A percentile compares a stretch with the other conserved stretches of the same genome.
phyloP scores from a whole-genome alignment of 2,113 vertebrate species.

The Stegastes partitus region DNA sequence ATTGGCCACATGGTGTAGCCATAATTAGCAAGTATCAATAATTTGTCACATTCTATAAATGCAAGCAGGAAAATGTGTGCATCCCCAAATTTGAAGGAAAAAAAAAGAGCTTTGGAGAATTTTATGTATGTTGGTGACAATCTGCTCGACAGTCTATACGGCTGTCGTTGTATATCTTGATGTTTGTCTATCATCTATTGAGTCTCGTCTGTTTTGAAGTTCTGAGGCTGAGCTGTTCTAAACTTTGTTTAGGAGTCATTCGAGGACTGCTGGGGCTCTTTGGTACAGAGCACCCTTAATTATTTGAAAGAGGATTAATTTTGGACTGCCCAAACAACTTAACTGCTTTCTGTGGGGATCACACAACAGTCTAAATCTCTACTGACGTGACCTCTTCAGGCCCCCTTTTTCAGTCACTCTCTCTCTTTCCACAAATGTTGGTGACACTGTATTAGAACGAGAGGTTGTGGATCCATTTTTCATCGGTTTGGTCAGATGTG shows the following conservation, averaged over 20 bases:
- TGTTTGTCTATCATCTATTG: not conserved
- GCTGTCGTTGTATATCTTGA: not conserved
- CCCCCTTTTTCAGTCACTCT: not conserved
- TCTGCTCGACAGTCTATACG: not conserved
- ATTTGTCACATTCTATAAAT: too few relatives aligned
- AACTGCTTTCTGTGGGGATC: constrained; percentile 6
- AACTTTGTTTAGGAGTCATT: constrained; percentile 2
- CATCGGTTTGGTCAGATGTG: too few relatives aligned
- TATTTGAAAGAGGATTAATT: constrained; percentile 20
- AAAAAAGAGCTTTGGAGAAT: not conserved
- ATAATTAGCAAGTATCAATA: too few relatives aligned
- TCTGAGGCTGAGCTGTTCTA: not conserved
- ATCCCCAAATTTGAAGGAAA: too few relatives aligned
- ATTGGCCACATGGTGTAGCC: too few relatives aligned
- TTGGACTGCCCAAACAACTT: constrained; percentile 21
- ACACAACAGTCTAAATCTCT: not conserved
- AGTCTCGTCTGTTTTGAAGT: not conserved
- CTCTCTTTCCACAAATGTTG: too few relatives aligned
- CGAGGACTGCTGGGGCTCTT: not conserved
- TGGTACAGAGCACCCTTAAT: not conserved
- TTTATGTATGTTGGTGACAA: not conserved
- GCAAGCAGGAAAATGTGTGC: too few relatives aligned
- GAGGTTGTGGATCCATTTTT: not conserved
- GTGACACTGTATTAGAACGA: too few relatives aligned
- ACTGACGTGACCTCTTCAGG: not conserved